Evolutionary conservation across 2,113 vertebrate species (phyloP), one percentile per base, ranked within the genome.

Genomic region (Pseudorhombus dupliciocellatus): DNA sequence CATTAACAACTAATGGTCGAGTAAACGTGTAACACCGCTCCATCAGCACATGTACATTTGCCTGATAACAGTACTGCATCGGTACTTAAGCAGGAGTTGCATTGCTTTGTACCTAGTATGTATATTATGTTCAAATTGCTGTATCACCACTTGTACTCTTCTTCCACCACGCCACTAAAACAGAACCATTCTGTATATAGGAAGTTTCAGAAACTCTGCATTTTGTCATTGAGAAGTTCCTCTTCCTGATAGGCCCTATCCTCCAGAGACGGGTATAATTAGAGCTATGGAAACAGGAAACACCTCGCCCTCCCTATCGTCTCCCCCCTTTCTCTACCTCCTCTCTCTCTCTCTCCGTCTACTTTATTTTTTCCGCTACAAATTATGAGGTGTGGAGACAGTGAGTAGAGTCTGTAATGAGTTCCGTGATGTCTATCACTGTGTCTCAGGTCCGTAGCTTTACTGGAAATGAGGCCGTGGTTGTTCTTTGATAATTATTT

Each of bases 201-300:
- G 22, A 57, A 70, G 34, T 56, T 42, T 51, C 15, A 57, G 55
- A 78, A 62, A 22, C 26, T 77, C 48, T 46, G 21, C 21, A 46
- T 63, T 80, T 55, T 83, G 71, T 84, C 80, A 73, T 75, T 78
- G 69, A 84, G 72, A 37, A 82, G 59, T 73, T 52, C 74, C 63
- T 86, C 75, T 72, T 84, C 74, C 79, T 70, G 72, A 90, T 84
- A 81, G 62, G 24, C 66, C 52, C 40, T 61, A 73, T 88, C 76
- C 89, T 88, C 91, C 46, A 55, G 89, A 89, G 91, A 86, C 22
- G 48, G 70, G 83, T 91, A 88, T 93, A 94, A 94, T 94, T 93
- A 93, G 83, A 87, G 79, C 79, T 57, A 81, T 91, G 92, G 83
- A 94, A 92, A 93, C 93, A 94, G 93, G 93, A 94, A 93, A 91